Percentiles rank a stretch among this genome's conserved stretches.
Conservation (phyloP, 2,113 vertebrate genomes). For the Pipra filicauda region DNA sequence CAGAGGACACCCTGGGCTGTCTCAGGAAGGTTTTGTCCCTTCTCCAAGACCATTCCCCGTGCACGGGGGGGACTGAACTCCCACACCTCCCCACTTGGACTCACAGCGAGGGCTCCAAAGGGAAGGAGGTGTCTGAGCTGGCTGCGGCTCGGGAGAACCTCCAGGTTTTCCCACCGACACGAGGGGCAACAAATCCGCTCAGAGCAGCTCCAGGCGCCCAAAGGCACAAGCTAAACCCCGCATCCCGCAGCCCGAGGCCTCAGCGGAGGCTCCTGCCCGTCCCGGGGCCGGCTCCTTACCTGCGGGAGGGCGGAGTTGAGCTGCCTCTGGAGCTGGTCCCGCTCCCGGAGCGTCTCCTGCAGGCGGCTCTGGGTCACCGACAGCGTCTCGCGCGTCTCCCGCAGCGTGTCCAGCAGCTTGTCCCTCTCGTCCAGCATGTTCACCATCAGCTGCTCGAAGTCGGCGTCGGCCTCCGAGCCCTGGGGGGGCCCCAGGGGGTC, state of each 20-base stretch:
- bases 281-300: constrained; percentile 72
- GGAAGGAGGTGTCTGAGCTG: background rate
- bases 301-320: constrained; percentile 93
- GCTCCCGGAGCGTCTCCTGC: constrained; percentile 91
- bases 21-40: background rate
- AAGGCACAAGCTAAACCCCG: background rate
- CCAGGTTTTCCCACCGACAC: fast-evolving
- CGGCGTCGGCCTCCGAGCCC: constrained; percentile 87
- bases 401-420: constrained; percentile 93
- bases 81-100: background rate
- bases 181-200: fast-evolving
- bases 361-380: constrained; percentile 88
- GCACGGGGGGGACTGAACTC: fast-evolving
- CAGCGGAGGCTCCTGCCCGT: background rate
- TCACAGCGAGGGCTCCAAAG: fast-evolving
- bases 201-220: too few relatives aligned
- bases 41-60: background rate
- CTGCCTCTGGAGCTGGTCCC: constrained; percentile 94
- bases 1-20: background rate
- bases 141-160: background rate
- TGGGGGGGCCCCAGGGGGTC: constrained; percentile 86
- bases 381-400: constrained; percentile 92
- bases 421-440: constrained; percentile 98
- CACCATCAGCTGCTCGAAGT: constrained; percentile 99
- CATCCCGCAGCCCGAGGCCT: background rate